Conservation (phyloP, 2,888 invertebrate species). For the Homarus gammarus region DNA sequence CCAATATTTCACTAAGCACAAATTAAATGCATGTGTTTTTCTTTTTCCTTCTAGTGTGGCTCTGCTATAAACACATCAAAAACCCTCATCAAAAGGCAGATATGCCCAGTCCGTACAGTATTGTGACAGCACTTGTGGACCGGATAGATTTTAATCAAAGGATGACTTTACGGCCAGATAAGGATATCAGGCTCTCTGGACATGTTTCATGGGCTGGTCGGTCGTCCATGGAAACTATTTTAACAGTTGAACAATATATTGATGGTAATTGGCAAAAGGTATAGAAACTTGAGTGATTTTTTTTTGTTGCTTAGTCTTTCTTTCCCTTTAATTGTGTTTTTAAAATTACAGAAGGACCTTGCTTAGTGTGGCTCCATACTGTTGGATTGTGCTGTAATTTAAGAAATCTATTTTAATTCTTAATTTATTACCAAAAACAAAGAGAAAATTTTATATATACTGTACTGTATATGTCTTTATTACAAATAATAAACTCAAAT, state of each 20-base stretch:
- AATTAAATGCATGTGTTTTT: too few species aligned
- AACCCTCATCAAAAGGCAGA: conserved; percentile 82
- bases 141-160: conserved; percentile 83
- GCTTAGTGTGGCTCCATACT: too few species aligned
- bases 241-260: conserved; percentile 85
- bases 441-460: too few species aligned
- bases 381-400: too few species aligned
- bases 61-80: conserved; percentile 84
- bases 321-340: not conserved
- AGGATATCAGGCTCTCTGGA: conserved; percentile 86
- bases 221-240: conserved; percentile 86
- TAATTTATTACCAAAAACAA: too few species aligned
- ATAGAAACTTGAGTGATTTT: not conserved
- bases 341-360: too few species aligned
- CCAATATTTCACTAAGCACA: too few species aligned
- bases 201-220: conserved; percentile 88
- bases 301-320: not conserved
- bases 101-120: conserved; percentile 82
- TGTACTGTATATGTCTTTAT: too few species aligned
- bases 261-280: conserved; percentile 81
- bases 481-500: too few species aligned
- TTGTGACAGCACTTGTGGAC: conserved; percentile 88
- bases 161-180: conserved; percentile 77
- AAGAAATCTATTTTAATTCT: too few species aligned
- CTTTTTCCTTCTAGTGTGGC: conserved; percentile 82